Conservation (phyloP, 53 echinoderm and acorn worm species). For the Temnopleurus reevesii region DNA sequence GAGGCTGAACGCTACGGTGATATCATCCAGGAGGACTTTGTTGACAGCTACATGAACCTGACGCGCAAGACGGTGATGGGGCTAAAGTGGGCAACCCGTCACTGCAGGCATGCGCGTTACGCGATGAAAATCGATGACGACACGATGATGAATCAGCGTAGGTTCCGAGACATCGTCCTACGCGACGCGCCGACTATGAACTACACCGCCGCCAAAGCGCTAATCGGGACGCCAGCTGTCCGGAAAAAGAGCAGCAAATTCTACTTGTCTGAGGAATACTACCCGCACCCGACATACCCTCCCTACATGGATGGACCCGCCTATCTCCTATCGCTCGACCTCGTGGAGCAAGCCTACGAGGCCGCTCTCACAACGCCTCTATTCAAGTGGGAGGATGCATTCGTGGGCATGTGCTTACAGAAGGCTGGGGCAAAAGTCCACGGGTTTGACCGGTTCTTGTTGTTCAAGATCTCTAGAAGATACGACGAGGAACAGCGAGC, state of each 20-base stretch:
- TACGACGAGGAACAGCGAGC: neutral
- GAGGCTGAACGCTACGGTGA: conserved; percentile 62
- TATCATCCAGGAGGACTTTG: conserved; percentile 77
- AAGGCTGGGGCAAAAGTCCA: conserved; percentile 10
- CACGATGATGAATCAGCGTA: conserved; percentile 65
- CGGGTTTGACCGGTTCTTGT: neutral
- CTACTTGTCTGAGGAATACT: conserved; percentile 55
- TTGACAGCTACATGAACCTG: conserved; percentile 77
- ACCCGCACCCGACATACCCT: conserved; percentile 59
- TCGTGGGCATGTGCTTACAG: conserved; percentile 65
- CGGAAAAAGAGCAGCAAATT: conserved; percentile 65
- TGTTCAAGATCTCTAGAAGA: neutral
- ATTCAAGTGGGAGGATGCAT: conserved; percentile 77
- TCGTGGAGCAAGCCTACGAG: conserved; percentile 54
- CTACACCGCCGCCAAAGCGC: conserved; percentile 51
- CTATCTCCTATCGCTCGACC: conserved; percentile 66
- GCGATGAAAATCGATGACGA: conserved; percentile 86
- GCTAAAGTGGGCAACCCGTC: conserved; percentile 73
- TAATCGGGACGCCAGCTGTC: conserved; percentile 38
- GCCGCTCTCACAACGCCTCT: conserved; percentile 39
- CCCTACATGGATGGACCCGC: conserved; percentile 68
- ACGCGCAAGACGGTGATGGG: conserved; percentile 84
- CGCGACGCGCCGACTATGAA: neutral
- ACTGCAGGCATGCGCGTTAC: conserved; percentile 64
- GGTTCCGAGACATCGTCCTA: conserved; percentile 42